A percentile compares a stretch with the other conserved stretches of the same genome.
Evolutionary conservation across 2,113 vertebrate genomes (phyloP).

Genomic region (Anser cygnoides): DNA sequence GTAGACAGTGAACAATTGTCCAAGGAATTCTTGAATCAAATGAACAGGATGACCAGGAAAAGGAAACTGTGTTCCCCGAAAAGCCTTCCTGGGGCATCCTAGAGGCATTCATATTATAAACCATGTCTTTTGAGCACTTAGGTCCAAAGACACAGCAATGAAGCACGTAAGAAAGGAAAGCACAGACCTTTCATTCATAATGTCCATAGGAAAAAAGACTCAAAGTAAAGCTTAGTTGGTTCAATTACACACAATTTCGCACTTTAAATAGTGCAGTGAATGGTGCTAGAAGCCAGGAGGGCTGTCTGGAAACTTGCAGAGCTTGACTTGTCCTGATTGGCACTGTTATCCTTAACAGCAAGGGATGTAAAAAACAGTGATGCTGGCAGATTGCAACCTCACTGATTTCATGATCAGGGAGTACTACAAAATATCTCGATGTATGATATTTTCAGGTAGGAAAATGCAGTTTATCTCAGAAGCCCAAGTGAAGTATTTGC

Average conservation of each 20-base stretch:
- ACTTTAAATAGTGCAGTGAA: background rate
- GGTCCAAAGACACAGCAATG: background rate
- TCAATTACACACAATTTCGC: background rate
- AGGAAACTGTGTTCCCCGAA: background rate
- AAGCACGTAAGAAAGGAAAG: background rate
- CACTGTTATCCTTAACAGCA: background rate
- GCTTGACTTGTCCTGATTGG: background rate
- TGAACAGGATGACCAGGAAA: background rate
- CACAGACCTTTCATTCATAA: background rate
- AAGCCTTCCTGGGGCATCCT: background rate
- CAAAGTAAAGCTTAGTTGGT: background rate
- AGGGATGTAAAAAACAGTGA: background rate
- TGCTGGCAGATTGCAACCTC: background rate
- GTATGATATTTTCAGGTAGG: background rate
- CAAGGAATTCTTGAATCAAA: background rate
- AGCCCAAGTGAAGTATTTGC: background rate
- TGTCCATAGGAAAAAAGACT: background rate
- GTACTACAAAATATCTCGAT: background rate
- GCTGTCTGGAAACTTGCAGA: background rate
- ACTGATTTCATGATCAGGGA: background rate
- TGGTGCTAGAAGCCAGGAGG: background rate
- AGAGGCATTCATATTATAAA: background rate
- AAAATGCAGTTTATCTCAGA: background rate
- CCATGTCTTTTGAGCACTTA: background rate
- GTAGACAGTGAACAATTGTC: background rate